phyloP scores from a whole-genome alignment of 2,113 vertebrate species.

The Uria lomvia region DNA sequence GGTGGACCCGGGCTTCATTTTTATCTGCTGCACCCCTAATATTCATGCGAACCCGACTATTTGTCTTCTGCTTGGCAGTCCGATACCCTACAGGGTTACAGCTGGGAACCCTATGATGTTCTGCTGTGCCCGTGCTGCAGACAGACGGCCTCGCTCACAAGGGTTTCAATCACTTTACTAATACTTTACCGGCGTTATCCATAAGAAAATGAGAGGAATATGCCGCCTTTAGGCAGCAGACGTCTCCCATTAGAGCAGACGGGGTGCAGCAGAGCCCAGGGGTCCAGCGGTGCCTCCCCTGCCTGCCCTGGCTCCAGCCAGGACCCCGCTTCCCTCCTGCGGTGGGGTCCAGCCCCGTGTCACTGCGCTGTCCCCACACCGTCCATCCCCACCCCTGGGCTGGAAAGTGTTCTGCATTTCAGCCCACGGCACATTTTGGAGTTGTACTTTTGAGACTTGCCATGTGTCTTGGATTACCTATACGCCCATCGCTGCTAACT shows the following conservation, averaged over 20 bases:
- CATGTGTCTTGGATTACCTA: not conserved
- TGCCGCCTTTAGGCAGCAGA: accelerated
- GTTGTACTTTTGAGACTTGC: not conserved
- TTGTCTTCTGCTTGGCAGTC: not conserved
- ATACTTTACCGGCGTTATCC: not conserved
- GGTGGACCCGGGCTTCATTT: not conserved
- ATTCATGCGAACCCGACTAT: not conserved
- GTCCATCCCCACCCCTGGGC: not conserved
- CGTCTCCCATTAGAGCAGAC: not conserved
- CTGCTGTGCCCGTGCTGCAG: not conserved
- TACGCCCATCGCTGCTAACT: not conserved
- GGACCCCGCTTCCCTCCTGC: too few species aligned
- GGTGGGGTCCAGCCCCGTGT: not conserved
- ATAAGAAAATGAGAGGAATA: not conserved
- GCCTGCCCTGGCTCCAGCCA: not conserved
- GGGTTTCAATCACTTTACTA: not conserved
- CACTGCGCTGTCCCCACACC: not conserved
- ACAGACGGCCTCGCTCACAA: not conserved
- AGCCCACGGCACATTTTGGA: not conserved
- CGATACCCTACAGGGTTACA: not conserved
- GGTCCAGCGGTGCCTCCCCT: not conserved
- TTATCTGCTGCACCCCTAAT: not conserved
- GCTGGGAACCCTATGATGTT: not conserved
- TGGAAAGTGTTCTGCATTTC: not conserved
- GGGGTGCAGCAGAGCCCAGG: not conserved